A percentile compares a stretch with the other conserved stretches of the same genome.
phyloP scores from a whole-genome alignment of 2,113 vertebrate species.

The Tupaia chinensis region DNA sequence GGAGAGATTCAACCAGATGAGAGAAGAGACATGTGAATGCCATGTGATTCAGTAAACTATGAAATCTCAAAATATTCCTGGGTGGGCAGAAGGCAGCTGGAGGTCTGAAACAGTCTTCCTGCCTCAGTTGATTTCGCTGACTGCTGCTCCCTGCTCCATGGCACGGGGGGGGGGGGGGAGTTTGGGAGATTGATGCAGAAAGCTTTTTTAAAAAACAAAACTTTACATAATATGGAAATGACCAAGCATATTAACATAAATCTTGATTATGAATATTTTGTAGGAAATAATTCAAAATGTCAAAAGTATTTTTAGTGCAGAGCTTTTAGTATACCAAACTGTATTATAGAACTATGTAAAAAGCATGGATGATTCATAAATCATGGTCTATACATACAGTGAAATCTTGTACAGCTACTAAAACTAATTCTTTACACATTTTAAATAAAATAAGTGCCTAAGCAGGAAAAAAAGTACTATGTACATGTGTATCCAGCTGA shows the following conservation, averaged over 20 bases:
- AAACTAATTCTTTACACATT: constrained; percentile 54
- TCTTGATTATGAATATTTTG: constrained; percentile 61
- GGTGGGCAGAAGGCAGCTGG: no score
- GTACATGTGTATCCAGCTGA: neutral
- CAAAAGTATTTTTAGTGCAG: constrained; percentile 69
- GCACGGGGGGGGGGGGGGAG: no score
- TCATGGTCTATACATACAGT: constrained; percentile 7
- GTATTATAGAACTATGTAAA: constrained; percentile 49
- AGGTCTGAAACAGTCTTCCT: no score
- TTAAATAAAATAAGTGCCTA: constrained; percentile 35
- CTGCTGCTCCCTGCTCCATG: no score
- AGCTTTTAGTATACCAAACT: constrained; percentile 43
- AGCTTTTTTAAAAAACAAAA: neutral
- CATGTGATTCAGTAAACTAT: no score
- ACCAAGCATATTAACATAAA: constrained; percentile 64
- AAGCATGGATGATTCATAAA: constrained; percentile 44
- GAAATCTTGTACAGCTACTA: constrained; percentile 56
- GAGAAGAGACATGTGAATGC: no score
- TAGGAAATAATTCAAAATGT: constrained; percentile 70
- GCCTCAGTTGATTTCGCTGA: no score
- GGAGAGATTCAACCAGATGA: no score
- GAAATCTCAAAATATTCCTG: no score
- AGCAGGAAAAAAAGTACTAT: neutral
- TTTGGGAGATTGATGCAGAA: no score
- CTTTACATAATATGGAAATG: constrained; percentile 56